Evolutionary conservation across 1,140 invertebrate genomes (phyloP).

Genomic region (Calephelis virginiensis): DNA sequence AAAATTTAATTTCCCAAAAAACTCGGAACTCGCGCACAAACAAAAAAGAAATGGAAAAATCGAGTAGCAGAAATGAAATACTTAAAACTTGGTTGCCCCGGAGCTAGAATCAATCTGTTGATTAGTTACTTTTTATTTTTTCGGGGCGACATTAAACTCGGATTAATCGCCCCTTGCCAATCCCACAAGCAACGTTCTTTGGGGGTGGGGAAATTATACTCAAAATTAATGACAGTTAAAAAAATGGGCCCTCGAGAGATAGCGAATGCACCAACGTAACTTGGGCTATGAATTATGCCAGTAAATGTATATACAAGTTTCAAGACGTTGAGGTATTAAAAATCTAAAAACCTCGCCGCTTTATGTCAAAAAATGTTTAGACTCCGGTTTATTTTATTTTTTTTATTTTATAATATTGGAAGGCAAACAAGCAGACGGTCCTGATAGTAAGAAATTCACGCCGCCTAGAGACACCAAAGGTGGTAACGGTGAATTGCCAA

Average conservation of each 20-base stretch:
- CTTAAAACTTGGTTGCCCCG: constrained; percentile 36
- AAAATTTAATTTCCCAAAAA: background rate
- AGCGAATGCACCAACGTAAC: constrained; percentile 34
- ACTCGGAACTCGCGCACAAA: background rate
- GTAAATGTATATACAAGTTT: background rate
- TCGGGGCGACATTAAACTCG: constrained; percentile 67
- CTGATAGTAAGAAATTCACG: too few relatives aligned
- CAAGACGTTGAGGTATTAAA: too few relatives aligned
- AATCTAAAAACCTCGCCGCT: too few relatives aligned
- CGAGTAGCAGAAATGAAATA: constrained; percentile 18
- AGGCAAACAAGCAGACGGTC: too few relatives aligned
- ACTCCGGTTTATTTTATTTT: too few relatives aligned
- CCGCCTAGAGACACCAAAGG: too few relatives aligned
- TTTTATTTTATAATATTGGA: too few relatives aligned
- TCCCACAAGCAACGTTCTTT: constrained; percentile 41
- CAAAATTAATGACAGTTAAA: constrained; percentile 70
- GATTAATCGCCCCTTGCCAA: constrained; percentile 63
- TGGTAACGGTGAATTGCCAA: too few relatives aligned
- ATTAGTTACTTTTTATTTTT: constrained; percentile 69
- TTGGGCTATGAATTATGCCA: constrained; percentile 4
- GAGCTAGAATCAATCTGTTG: constrained; percentile 64
- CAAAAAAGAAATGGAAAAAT: constrained; percentile 18
- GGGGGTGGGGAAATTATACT: constrained; percentile 45
- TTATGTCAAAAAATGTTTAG: too few relatives aligned
- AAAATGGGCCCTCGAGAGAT: constrained; percentile 52